Evolutionary conservation across 1,140 invertebrate genomes (phyloP).

Genomic region (Daktulosphaira vitifoliae): DNA sequence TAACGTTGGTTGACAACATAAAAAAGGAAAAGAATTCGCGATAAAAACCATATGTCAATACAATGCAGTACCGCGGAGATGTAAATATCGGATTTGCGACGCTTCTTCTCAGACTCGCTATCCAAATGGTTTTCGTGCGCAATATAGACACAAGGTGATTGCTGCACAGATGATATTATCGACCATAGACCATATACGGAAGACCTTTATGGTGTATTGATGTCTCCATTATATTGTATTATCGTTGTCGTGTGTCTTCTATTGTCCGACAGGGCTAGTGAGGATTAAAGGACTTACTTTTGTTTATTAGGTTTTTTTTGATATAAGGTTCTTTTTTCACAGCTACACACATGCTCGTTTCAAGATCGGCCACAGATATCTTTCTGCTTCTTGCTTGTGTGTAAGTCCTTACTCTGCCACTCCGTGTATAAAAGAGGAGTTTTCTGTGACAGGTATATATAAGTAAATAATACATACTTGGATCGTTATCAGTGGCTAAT

Average conservation of each 20-base stretch:
- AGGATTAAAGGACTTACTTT: constrained; percentile 27
- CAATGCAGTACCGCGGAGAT: background rate
- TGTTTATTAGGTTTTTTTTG: constrained; percentile 11
- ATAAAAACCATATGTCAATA: constrained; percentile 7
- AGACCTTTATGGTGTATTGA: constrained; percentile 1
- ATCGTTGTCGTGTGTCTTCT: constrained; percentile 23
- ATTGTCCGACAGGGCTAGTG: constrained; percentile 12
- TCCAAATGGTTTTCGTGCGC: background rate
- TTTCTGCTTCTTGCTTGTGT: background rate
- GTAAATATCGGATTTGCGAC: constrained; percentile 30
- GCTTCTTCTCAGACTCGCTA: background rate
- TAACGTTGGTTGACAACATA: background rate
- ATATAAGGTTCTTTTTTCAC: constrained; percentile 22
- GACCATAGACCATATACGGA: too few species aligned
- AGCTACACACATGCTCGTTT: background rate
- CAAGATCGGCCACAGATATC: constrained; percentile 16
- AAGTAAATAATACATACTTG: constrained; percentile 1
- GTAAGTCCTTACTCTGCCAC: too few species aligned
- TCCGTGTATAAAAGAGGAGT: too few species aligned
- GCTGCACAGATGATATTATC: constrained; percentile 2
- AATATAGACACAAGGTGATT: background rate
- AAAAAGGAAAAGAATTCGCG: background rate
- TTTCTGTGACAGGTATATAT: constrained; percentile 11
- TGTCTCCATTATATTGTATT: constrained; percentile 30
- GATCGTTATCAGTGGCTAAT: constrained; percentile 24